Conservation (phyloP, 2,888 invertebrate species). For the Lysandra bellargus region DNA sequence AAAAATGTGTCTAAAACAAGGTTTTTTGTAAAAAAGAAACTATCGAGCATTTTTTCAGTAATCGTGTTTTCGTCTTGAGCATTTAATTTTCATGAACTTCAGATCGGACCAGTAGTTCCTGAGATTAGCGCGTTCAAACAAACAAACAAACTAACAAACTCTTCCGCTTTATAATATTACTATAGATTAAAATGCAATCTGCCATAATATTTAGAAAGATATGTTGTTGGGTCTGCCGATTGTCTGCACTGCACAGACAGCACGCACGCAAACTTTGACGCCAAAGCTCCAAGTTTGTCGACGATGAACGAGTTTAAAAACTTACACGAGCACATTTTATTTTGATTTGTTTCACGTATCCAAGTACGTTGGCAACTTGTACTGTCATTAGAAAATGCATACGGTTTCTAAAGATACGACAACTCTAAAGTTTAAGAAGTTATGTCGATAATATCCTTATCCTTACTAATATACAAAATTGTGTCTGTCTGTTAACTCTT, state of each 20-base stretch:
- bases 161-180: too few relatives aligned
- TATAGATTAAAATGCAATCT: background rate
- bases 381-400: slow-evolving; percentile 8
- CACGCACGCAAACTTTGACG: slow-evolving; percentile 10
- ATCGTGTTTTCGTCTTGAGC: too few relatives aligned
- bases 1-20: too few relatives aligned
- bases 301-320: slow-evolving; percentile 12
- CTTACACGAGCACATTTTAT: background rate
- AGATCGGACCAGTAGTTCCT: too few relatives aligned
- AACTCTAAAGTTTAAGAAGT: background rate
- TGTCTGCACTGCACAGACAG: slow-evolving; percentile 40
- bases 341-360: slow-evolving; percentile 1
- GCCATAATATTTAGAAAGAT: slow-evolving; percentile 22
- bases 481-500: too few relatives aligned
- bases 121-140: too few relatives aligned
- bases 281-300: slow-evolving; percentile 20
- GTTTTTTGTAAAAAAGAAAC: too few relatives aligned
- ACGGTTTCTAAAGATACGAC: background rate
- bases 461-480: too few relatives aligned
- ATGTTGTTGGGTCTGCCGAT: slow-evolving; percentile 29
- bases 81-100: too few relatives aligned
- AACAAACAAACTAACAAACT: too few relatives aligned
- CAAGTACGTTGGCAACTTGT: background rate
- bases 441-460: too few relatives aligned
- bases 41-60: too few relatives aligned